Conservation (phyloP, 2,113 vertebrate species). For the Rhinogobius similis region DNA sequence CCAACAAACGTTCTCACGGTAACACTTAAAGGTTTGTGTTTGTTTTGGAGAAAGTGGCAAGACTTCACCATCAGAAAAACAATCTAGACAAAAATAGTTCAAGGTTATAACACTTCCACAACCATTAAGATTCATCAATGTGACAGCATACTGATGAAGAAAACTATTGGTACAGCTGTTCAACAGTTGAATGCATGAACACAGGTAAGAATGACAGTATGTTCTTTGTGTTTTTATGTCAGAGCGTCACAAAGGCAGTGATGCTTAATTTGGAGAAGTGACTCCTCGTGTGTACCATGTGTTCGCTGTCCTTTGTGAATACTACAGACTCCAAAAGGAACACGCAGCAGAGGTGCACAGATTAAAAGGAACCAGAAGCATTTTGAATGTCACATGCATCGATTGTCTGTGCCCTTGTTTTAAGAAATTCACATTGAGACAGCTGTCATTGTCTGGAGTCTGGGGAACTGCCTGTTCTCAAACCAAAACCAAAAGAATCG, state of each 20-base stretch:
- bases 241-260: conserved; percentile 3
- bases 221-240: not conserved
- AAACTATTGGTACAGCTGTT: not conserved
- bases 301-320: conserved; percentile 1
- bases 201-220: not conserved
- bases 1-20: conserved; percentile 26
- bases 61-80: not conserved
- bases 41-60: conserved; percentile 5
- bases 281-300: conserved; percentile 5
- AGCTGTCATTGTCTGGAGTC: conserved; percentile 5
- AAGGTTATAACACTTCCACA: not conserved
- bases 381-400: not conserved
- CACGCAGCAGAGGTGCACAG: not conserved
- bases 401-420: not conserved
- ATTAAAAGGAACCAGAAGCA: not conserved
- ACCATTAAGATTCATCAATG: not conserved
- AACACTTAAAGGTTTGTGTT: not conserved
- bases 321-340: not conserved
- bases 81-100: not conserved
- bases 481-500: not conserved
- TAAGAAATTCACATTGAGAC: conserved; percentile 20
- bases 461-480: conserved; percentile 32
- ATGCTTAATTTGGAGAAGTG: conserved; percentile 3
- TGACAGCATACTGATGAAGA: not conserved
- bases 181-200: not conserved